Conservation (phyloP, 2,113 vertebrate genomes). For the Leptodactylus fuscus region DNA sequence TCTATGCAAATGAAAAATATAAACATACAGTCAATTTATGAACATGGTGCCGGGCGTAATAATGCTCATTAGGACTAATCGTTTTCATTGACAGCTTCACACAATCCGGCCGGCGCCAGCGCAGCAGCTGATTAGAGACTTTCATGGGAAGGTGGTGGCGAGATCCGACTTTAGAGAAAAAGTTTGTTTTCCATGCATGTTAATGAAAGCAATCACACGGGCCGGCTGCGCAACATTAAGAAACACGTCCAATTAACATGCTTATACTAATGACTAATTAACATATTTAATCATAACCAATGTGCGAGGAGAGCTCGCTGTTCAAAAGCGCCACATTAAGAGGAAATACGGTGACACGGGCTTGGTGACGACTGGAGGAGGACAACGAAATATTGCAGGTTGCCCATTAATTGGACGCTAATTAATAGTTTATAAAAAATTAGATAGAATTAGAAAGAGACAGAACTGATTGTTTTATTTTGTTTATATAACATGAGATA, state of each 20-base stretch:
- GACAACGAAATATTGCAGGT: not conserved
- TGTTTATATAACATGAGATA: not conserved
- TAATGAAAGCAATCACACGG: conserved; percentile 16
- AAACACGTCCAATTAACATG: not conserved
- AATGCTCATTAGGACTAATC: conserved; percentile 52
- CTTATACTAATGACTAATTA: not conserved
- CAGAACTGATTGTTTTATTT: not conserved
- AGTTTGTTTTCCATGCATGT: conserved; percentile 23
- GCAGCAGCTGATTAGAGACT: conserved; percentile 27
- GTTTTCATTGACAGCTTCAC: conserved; percentile 11
- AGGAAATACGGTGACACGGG: not conserved
- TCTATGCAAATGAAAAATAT: conserved; percentile 41
- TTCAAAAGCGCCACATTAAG: not conserved
- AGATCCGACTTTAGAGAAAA: conserved; percentile 2
- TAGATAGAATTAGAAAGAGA: not conserved
- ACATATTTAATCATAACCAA: not conserved
- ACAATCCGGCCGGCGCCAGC: not conserved
- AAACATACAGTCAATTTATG: conserved; percentile 38
- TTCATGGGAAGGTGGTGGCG: not conserved
- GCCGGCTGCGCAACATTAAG: not conserved
- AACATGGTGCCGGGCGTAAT: conserved; percentile 20
- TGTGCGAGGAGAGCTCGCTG: not conserved
- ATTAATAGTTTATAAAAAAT: not conserved
- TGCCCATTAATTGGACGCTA: not conserved
- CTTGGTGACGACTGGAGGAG: not conserved